Evolutionary conservation across 2,888 invertebrate species (phyloP).

Genomic region (Eilema griseolum): DNA sequence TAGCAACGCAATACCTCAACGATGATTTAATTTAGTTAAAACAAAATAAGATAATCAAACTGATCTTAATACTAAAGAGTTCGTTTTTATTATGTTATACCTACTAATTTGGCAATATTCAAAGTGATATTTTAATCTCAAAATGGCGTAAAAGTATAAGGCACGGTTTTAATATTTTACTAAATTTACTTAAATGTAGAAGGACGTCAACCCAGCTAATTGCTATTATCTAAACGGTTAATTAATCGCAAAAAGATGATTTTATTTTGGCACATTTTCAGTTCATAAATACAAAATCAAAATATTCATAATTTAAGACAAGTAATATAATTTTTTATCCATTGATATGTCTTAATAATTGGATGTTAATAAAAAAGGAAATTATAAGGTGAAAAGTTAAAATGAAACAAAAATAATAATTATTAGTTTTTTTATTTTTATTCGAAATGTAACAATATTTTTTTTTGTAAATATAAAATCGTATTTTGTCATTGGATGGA

Average conservation of each 20-base stretch:
- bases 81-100: slow-evolving; percentile 60
- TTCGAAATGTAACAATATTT: slow-evolving; percentile 84
- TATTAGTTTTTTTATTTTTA: slow-evolving; percentile 77
- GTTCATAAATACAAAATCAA: slow-evolving; percentile 33
- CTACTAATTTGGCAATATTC: slow-evolving; percentile 75
- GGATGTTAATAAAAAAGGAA: slow-evolving; percentile 46
- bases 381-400: slow-evolving; percentile 45
- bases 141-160: slow-evolving; percentile 86
- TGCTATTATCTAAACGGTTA: slow-evolving; percentile 49
- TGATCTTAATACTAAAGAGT: slow-evolving; percentile 58
- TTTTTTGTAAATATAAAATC: slow-evolving; percentile 81
- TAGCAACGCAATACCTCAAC: slow-evolving; percentile 38
- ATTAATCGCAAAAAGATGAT: slow-evolving; percentile 41
- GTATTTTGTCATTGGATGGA: slow-evolving; percentile 84
- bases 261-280: slow-evolving; percentile 63
- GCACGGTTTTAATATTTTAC: slow-evolving; percentile 82
- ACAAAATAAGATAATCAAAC: slow-evolving; percentile 24
- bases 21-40: slow-evolving; percentile 21
- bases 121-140: slow-evolving; percentile 81
- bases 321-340: slow-evolving; percentile 35
- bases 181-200: slow-evolving; percentile 75
- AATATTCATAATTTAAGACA: slow-evolving; percentile 23
- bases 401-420: slow-evolving; percentile 71
- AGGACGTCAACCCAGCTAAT: slow-evolving; percentile 81
- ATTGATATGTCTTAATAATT: slow-evolving; percentile 80